Evolutionary conservation across 1,140 invertebrate genomes (phyloP).

Genomic region (Muscidifurax raptorellus): DNA sequence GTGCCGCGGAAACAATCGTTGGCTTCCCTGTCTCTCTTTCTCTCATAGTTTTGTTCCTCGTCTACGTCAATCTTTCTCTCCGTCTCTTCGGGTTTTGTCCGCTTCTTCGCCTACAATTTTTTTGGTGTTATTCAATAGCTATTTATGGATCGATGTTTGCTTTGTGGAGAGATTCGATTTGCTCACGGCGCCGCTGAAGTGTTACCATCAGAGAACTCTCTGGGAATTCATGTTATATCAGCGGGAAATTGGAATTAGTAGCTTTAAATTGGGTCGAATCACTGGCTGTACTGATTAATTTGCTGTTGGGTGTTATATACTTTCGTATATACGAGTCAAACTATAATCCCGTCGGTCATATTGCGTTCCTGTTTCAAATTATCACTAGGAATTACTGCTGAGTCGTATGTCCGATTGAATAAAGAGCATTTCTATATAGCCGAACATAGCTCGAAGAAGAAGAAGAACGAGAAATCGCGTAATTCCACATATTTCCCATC

Average conservation of each 20-base stretch:
- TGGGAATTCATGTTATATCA: no score
- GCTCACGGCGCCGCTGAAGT: no score
- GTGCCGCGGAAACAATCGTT: background rate
- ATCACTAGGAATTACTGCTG: no score
- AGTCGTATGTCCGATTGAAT: background rate
- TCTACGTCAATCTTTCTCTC: background rate
- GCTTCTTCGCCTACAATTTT: background rate
- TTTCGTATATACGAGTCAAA: no score
- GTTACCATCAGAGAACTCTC: no score
- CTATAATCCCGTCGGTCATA: no score
- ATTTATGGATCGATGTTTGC: no score
- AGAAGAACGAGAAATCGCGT: background rate
- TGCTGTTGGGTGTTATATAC: no score
- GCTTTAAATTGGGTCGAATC: background rate
- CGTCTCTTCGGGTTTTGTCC: background rate
- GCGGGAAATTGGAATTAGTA: no score
- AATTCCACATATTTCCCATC: constrained; percentile 11
- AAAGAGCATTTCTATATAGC: background rate
- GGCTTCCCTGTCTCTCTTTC: background rate
- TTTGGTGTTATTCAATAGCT: background rate
- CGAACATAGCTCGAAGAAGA: background rate
- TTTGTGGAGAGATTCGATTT: no score
- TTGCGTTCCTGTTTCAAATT: no score
- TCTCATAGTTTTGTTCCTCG: no score
- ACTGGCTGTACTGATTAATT: background rate